Conservation (phyloP, 2,888 invertebrate species). For the Nemotelus pantherinus region DNA sequence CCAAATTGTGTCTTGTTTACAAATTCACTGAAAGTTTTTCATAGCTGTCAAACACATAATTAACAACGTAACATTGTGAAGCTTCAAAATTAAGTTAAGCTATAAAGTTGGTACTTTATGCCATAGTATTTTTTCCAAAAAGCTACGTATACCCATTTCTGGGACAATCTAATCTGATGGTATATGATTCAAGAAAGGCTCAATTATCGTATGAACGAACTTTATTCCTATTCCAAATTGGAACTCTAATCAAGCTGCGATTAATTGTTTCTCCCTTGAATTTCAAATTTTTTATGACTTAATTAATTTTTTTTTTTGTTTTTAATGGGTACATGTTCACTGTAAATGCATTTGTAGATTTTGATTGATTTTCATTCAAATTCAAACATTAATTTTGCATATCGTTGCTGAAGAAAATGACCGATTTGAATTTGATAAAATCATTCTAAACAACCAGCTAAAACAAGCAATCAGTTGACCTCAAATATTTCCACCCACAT, state of each 20-base stretch:
- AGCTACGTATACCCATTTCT: neutral
- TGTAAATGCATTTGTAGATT: neutral
- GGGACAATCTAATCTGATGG: neutral
- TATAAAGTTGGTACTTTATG: neutral
- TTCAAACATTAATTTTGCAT: no score
- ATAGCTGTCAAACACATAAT: neutral
- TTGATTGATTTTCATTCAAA: no score
- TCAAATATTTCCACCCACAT: neutral
- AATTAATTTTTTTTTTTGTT: neutral
- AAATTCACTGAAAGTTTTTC: neutral
- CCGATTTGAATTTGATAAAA: no score
- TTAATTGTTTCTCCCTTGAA: neutral
- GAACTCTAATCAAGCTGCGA: neutral
- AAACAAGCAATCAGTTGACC: no score
- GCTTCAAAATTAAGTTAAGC: neutral
- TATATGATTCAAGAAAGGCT: neutral
- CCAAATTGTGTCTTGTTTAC: neutral
- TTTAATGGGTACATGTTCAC: neutral
- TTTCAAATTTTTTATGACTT: neutral
- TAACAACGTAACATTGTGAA: neutral
- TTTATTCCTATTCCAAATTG: no score
- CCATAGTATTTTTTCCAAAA: neutral
- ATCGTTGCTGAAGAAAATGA: no score
- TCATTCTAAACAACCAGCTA: no score
- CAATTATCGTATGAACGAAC: neutral